These are phyloP conservation scores for Lithodes maja DNA, from an alignment of 2,888 invertebrate genomes.

Conservation along the genomic window DNA sequence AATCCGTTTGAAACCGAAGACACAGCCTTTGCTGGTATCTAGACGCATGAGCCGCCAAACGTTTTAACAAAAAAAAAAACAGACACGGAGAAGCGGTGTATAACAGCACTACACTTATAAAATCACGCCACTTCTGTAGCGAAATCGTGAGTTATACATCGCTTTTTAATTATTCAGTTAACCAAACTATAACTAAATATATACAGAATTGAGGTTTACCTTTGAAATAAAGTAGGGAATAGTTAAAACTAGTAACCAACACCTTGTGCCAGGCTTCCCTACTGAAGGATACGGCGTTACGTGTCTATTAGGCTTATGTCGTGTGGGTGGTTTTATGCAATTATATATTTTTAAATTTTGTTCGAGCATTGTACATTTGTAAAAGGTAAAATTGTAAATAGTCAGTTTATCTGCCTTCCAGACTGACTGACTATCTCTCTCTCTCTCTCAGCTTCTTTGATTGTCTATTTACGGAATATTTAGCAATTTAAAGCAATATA, in stretches of 20 bases:
- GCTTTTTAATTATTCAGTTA: slow-evolving; percentile 24
- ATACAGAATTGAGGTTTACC: background rate
- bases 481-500: too few species aligned
- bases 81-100: slow-evolving; percentile 2
- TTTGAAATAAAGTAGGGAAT: background rate
- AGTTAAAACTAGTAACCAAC: background rate
- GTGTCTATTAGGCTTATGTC: too few species aligned
- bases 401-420: too few species aligned
- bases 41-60: slow-evolving; percentile 13
- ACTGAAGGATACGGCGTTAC: background rate
- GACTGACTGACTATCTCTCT: too few species aligned
- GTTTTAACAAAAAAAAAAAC: background rate
- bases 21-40: slow-evolving; percentile 25
- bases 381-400: too few species aligned
- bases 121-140: slow-evolving; percentile 3
- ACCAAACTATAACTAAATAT: background rate
- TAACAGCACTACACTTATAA: background rate
- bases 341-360: too few species aligned
- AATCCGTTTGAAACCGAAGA: slow-evolving; percentile 14
- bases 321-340: too few species aligned
- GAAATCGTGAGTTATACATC: slow-evolving; percentile 25
- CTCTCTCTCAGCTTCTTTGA: too few species aligned
- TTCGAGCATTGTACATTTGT: too few species aligned
- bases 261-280: background rate
- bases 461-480: too few species aligned